A percentile compares a stretch with the other conserved stretches of the same genome.
Evolutionary conservation across 2,888 invertebrate species (phyloP).

Genomic region (Lasioglossum leucozonium): DNA sequence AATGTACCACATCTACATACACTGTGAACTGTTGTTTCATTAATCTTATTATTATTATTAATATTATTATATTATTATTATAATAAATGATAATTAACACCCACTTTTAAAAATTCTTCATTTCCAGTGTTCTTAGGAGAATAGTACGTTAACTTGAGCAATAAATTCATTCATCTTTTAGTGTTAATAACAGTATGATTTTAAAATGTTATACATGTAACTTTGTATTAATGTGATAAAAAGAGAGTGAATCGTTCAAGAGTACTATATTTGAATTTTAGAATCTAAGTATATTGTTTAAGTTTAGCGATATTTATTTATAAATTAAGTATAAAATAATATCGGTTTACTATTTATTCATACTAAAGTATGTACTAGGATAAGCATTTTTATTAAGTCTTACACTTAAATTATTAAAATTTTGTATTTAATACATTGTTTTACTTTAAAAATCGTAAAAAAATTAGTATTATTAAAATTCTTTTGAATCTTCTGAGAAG

Average conservation of each 20-base stretch:
- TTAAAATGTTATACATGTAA: background rate
- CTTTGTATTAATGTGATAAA: background rate
- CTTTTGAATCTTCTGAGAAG: background rate
- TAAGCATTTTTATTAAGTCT: background rate
- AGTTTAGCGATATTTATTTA: background rate
- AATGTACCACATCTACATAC: conserved; percentile 40
- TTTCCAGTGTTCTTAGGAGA: background rate
- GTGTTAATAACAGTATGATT: background rate
- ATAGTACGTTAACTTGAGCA: conserved; percentile 1
- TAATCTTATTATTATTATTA: conserved; percentile 63
- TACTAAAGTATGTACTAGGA: background rate
- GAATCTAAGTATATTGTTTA: background rate
- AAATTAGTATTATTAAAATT: background rate
- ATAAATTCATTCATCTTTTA: conserved; percentile 1
- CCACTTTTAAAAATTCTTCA: conserved; percentile 17
- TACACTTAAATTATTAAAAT: background rate
- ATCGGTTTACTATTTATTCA: background rate
- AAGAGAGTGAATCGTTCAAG: background rate
- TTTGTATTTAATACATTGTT: background rate
- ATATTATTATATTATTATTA: conserved; percentile 58
- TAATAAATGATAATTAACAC: conserved; percentile 64
- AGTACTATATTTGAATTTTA: background rate
- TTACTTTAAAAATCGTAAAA: background rate
- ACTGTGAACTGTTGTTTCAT: conserved; percentile 66
- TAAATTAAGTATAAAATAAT: background rate